Percentiles rank a stretch among this genome's conserved stretches.
These are phyloP conservation scores for Dicranocentrus wangi DNA, from an alignment of 2,888 invertebrate genomes.

Conservation along the genomic window DNA sequence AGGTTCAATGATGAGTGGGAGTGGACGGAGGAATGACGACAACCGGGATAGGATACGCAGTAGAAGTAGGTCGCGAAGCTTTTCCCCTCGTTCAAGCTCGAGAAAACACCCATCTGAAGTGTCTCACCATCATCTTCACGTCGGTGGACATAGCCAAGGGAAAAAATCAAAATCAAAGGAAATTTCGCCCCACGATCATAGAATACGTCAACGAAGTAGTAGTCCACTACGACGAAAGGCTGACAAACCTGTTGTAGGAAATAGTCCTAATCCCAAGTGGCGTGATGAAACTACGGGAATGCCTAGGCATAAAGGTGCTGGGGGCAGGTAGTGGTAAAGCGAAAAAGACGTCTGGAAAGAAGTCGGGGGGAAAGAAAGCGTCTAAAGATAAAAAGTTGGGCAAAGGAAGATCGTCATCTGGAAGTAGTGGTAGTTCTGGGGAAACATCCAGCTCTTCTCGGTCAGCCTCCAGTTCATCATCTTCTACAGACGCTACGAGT, in stretches of 20 bases:
- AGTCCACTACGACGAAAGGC: conserved; percentile 45
- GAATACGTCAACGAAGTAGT: conserved; percentile 47
- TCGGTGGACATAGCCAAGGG: conserved; percentile 36
- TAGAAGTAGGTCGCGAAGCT: conserved; percentile 63
- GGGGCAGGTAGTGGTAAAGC: conserved; percentile 17
- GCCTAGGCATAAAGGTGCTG: conserved; percentile 38
- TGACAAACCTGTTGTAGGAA: conserved; percentile 18
- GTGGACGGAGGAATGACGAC: conserved; percentile 43
- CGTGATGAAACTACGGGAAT: conserved; percentile 22
- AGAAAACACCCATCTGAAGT: conserved; percentile 50
- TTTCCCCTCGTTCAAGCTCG: conserved; percentile 59
- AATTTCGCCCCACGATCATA: conserved; percentile 44
- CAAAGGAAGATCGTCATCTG: conserved; percentile 67
- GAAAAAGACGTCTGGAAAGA: conserved; percentile 44
- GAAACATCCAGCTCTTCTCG: conserved; percentile 64
- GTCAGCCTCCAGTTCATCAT: conserved; percentile 62
- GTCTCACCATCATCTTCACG: conserved; percentile 32
- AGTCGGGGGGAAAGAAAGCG: conserved; percentile 35
- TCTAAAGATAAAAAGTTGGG: conserved; percentile 52
- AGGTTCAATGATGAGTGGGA: conserved; percentile 38
- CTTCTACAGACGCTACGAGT: conserved; percentile 67
- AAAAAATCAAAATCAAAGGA: conserved; percentile 37
- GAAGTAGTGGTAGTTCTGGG: conserved; percentile 67
- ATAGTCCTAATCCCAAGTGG: conserved; percentile 45
- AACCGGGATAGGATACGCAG: conserved; percentile 51